Percentiles rank a stretch among this genome's conserved stretches.
Evolutionary conservation across 2,797 vertebrate species (phyloP).

Genomic region (Ficedula albicollis): DNA sequence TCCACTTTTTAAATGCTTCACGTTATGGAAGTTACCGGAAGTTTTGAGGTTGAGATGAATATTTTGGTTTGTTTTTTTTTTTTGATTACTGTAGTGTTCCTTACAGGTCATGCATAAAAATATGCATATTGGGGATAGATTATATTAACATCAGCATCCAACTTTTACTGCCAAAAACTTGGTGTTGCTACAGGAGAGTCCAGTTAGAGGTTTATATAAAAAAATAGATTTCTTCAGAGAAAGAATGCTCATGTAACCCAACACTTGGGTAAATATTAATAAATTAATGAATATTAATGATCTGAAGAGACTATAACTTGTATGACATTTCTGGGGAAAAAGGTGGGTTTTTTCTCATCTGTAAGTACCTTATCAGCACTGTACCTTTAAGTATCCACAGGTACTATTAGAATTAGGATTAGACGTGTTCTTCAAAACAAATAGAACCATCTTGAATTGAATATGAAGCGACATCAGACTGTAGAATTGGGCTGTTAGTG

Average conservation of each 20-base stretch:
- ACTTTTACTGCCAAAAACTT: neutral
- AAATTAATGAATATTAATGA: neutral
- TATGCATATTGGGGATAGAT: neutral
- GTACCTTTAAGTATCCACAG: neutral
- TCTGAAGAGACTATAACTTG: neutral
- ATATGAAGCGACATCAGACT: neutral
- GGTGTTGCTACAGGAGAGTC: neutral
- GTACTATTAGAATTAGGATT: neutral
- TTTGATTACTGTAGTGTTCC: neutral
- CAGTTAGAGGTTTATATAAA: neutral
- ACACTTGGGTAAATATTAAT: neutral
- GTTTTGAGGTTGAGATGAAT: neutral
- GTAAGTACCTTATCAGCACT: neutral
- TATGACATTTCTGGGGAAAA: neutral
- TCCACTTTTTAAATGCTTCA: neutral
- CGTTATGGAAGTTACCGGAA: rapidly evolving
- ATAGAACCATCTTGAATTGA: neutral
- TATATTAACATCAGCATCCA: neutral
- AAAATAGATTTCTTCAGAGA: neutral
- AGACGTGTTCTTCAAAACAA: neutral
- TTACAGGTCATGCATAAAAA: neutral
- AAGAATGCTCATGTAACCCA: neutral
- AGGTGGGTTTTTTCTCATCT: neutral
- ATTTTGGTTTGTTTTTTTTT: neutral
- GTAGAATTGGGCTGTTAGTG: neutral